These are phyloP conservation scores for Leptocoma aspasia DNA, from an alignment of 2,113 vertebrate species.

Conservation along the genomic window DNA sequence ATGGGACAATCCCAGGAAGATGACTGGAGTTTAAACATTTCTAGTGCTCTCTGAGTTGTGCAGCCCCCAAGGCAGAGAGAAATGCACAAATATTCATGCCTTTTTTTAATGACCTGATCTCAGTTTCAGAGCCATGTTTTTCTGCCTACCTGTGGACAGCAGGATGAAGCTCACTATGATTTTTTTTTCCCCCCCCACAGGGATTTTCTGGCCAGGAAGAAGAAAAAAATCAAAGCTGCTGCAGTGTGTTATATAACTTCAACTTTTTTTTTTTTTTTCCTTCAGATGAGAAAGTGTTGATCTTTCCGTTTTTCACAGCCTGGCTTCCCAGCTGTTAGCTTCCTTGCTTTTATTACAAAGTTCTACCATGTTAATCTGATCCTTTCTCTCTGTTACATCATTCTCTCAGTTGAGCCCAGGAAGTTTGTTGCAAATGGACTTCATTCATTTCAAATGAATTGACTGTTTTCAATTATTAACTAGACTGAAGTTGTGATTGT, in stretches of 20 bases:
- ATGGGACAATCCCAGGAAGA: neutral
- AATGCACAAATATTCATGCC: neutral
- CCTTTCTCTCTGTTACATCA: slow-evolving; percentile 35
- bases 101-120: neutral
- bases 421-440: slow-evolving; percentile 24
- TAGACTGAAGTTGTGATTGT: slow-evolving; percentile 22
- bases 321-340: slow-evolving; percentile 35
- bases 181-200: neutral
- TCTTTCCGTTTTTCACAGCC: slow-evolving; percentile 4
- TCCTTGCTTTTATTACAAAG: slow-evolving; percentile 37
- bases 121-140: neutral
- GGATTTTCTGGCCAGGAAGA: neutral
- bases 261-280: neutral
- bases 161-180: neutral
- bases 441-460: slow-evolving; percentile 51
- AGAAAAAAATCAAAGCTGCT: neutral
- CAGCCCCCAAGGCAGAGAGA: neutral
- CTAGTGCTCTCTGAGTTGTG: neutral
- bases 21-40: neutral
- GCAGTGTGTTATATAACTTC: neutral
- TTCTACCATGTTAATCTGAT: slow-evolving; percentile 45
- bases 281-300: neutral
- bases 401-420: neutral
- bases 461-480: slow-evolving; percentile 18
- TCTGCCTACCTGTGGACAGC: neutral